phyloP scores from a whole-genome alignment of 2,888 invertebrate species.

The Andrena camellia region DNA sequence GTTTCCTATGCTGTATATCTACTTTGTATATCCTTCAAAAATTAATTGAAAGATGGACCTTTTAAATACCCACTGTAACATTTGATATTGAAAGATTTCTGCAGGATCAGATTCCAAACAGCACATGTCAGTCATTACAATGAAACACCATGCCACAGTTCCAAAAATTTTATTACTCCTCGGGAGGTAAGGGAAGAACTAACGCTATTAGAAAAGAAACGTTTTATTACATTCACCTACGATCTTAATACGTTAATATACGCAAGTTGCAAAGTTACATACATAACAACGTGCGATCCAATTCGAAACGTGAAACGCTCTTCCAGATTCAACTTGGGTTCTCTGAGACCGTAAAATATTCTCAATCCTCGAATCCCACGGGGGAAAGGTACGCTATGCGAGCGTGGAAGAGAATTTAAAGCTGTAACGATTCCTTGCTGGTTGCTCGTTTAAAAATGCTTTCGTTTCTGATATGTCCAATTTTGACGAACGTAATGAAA shows the following conservation, averaged over 20 bases:
- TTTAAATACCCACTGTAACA: too few species aligned
- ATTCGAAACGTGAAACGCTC: slow-evolving; percentile 9
- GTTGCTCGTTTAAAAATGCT: slow-evolving; percentile 46
- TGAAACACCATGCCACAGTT: slow-evolving; percentile 4
- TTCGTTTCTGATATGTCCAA: slow-evolving; percentile 80
- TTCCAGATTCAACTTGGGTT: slow-evolving; percentile 10
- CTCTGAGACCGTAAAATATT: slow-evolving; percentile 55
- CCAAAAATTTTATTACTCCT: slow-evolving; percentile 10
- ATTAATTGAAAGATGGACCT: too few species aligned
- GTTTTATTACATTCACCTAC: slow-evolving; percentile 81
- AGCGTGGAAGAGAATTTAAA: slow-evolving; percentile 29
- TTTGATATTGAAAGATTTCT: too few species aligned
- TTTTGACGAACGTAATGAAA: slow-evolving; percentile 68
- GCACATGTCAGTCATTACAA: not conserved
- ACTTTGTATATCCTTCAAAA: too few species aligned
- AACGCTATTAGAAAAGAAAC: slow-evolving; percentile 72
- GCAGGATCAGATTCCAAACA: too few species aligned
- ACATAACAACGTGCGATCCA: slow-evolving; percentile 60
- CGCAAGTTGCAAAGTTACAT: slow-evolving; percentile 69
- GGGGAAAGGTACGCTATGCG: slow-evolving; percentile 39
- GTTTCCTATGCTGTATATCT: too few species aligned
- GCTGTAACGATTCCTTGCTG: slow-evolving; percentile 20
- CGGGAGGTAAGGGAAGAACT: slow-evolving; percentile 3
- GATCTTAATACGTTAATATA: slow-evolving; percentile 74
- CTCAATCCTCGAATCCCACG: slow-evolving; percentile 15